Percentiles rank a stretch among this genome's conserved stretches.
Evolutionary conservation across 1,140 invertebrate genomes (phyloP).

Genomic region (Neodiprion fabricii): DNA sequence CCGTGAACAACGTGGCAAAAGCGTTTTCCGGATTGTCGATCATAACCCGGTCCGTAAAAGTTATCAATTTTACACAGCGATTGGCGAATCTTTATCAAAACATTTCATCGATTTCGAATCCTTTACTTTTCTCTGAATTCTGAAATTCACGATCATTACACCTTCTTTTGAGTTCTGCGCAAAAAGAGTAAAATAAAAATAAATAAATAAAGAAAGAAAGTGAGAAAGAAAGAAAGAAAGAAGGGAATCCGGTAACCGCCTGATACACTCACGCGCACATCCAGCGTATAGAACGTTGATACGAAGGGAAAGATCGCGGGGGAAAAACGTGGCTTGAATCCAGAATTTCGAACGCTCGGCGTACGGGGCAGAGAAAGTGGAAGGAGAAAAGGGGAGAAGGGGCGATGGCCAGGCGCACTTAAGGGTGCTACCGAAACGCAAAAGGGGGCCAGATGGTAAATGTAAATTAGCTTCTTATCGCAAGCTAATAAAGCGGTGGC

Average conservation of each 20-base stretch:
- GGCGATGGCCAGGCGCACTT: not conserved
- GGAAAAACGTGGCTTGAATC: not conserved
- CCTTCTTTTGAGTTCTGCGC: too few relatives aligned
- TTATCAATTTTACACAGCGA: too few relatives aligned
- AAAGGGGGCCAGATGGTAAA: not conserved
- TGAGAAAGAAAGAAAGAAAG: slow-evolving; percentile 15
- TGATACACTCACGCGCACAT: too few relatives aligned
- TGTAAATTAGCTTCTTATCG: slow-evolving; percentile 7
- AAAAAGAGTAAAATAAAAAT: not conserved
- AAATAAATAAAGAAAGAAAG: slow-evolving; percentile 14
- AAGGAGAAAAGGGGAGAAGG: slow-evolving; percentile 19
- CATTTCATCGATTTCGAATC: too few relatives aligned
- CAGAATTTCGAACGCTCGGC: not conserved
- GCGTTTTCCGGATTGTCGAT: too few relatives aligned
- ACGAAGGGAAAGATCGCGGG: not conserved
- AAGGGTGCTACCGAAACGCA: slow-evolving; percentile 12
- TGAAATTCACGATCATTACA: too few relatives aligned
- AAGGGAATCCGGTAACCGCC: too few relatives aligned
- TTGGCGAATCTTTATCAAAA: too few relatives aligned
- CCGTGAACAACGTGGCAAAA: too few relatives aligned
- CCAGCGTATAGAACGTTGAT: too few relatives aligned
- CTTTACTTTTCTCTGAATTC: too few relatives aligned
- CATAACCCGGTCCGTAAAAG: too few relatives aligned
- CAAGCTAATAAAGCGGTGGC: slow-evolving; percentile 2
- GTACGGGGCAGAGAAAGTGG: slow-evolving; percentile 16